Conservation (phyloP, 2,113 vertebrate genomes). For the Martes martes region DNA sequence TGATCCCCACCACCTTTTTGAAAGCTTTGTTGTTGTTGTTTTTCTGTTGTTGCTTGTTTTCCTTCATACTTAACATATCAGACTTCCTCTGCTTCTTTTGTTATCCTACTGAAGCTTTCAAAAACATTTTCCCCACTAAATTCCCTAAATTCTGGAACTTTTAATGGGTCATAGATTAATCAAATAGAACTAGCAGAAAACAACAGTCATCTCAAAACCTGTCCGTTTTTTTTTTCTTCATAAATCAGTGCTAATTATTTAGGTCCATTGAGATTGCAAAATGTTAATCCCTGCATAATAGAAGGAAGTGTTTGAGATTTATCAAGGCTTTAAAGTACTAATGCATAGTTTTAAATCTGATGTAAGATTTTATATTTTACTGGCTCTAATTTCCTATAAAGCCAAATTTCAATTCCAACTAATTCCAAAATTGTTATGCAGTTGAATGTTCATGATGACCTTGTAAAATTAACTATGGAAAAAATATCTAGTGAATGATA, state of each 20-base stretch:
- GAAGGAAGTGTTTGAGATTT: not conserved
- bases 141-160: not conserved
- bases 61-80: not conserved
- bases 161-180: not conserved
- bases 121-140: not conserved
- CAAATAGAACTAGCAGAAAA: not conserved
- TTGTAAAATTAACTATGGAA: not conserved
- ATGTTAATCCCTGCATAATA: not conserved
- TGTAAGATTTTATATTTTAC: not conserved
- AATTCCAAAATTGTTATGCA: not conserved
- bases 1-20: not conserved
- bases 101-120: not conserved
- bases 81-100: not conserved
- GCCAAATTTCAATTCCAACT: not conserved
- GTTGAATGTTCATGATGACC: not conserved
- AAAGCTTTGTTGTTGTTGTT: not conserved
- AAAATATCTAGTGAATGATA: not conserved
- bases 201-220: not conserved
- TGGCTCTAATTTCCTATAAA: not conserved
- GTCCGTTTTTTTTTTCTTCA: not conserved
- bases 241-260: not conserved
- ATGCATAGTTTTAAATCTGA: not conserved
- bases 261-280: not conserved
- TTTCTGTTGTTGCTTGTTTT: not conserved
- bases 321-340: not conserved